Conservation (phyloP, 2,113 vertebrate genomes). For the Agelaius phoeniceus region DNA sequence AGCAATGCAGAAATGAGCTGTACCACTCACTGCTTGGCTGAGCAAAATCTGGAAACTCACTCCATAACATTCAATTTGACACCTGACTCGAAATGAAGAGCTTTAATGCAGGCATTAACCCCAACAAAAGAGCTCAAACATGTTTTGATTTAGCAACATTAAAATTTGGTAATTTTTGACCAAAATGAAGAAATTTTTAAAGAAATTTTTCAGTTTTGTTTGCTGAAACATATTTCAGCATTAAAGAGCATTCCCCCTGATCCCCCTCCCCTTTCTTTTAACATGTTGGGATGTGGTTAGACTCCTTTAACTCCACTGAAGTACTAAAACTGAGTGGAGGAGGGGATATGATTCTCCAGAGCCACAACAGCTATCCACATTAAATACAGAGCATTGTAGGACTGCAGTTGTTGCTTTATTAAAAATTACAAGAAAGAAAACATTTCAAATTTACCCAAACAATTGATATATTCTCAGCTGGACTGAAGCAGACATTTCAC, state of each 20-base stretch:
- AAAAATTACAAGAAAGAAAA: constrained; percentile 11
- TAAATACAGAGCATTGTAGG: background rate
- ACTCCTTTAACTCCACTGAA: background rate
- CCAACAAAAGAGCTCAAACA: background rate
- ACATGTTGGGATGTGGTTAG: background rate
- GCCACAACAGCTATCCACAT: background rate
- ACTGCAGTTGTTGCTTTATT: background rate
- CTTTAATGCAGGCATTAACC: background rate
- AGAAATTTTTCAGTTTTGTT: background rate
- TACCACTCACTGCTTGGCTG: background rate
- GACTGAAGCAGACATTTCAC: background rate
- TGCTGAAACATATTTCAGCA: background rate
- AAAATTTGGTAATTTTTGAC: background rate
- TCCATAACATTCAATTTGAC: background rate
- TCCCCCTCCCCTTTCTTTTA: background rate
- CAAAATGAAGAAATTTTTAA: background rate
- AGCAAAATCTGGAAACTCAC: background rate
- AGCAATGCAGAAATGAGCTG: background rate
- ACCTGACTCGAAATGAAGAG: background rate
- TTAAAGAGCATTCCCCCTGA: background rate
- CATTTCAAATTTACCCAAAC: background rate
- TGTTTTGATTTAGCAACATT: background rate
- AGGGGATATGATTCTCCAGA: background rate
- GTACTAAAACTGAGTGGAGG: background rate
- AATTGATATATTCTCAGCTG: background rate